Base-by-base conservation (phyloP, 1,140 invertebrate genomes). In the Pseudobourletiella spinata region DNA sequence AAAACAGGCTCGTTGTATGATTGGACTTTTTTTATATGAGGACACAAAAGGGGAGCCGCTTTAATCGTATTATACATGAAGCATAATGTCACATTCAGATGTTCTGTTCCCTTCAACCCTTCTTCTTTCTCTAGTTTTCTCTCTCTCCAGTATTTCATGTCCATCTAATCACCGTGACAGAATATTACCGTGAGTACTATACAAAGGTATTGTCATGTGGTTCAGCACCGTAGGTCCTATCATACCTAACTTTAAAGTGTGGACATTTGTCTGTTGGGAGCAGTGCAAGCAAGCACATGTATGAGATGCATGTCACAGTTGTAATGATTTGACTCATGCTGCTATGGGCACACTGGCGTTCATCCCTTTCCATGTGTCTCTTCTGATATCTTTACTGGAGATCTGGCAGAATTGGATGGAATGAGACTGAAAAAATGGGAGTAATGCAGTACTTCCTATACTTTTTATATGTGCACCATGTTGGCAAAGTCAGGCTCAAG, bases 11-110 rank as follows among this genome's bases (percentile, higher is more conserved):
- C 46, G 29, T 59, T 59, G 44, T 59, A 50, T 28, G 48, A 60
- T 60, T 54, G 50, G 59, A 30, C 30, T 50, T 61, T 62, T n/a
- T n/a, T 62, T 62, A 62, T 62, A 57, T 26, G 30, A 44, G 55
- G 46, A 50, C 30, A 59, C 43, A 57, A 64, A 60, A 64, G 55
- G 52, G 43, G 44, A 60, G 57, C 50, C 62, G 57, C 63, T 64
- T 55, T 64, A 64, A 64, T 64, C 63, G 57, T 50, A 64, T 64
- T 64, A 64, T 46, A 44, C 55, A 52, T 52, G 46, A 54, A 63
- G 56, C 55, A 63, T 48, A 63, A 57, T 57, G 61, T 63, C 61
- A 63, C 61, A 63, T 63, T 57, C 55, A 63, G 43, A 8, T 46
- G 8, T 46, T 46, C 44, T 46, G n/a, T 18, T 46, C n/a, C 28